phyloP scores from a whole-genome alignment of 2,888 invertebrate genomes.

The Sthenelais limicola region DNA sequence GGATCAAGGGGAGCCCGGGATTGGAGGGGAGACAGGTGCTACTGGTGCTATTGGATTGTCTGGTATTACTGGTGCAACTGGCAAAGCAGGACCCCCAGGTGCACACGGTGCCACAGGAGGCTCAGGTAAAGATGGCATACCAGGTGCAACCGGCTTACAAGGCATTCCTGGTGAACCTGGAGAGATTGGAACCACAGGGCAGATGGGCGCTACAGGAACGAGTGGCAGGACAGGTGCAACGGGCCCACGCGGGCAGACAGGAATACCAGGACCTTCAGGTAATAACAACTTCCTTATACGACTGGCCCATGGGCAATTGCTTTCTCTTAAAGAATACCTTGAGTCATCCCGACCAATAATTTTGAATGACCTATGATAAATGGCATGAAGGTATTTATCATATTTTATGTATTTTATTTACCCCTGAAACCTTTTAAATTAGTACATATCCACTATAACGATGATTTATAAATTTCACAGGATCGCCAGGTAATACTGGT shows the following conservation, averaged over 20 bases:
- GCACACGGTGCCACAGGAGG: constrained; percentile 6
- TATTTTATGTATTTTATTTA: not conserved
- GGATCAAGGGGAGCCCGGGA: constrained; percentile 21
- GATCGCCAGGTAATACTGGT: no score
- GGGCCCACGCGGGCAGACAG: not conserved
- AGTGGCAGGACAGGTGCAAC: not conserved
- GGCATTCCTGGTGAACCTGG: constrained; percentile 17
- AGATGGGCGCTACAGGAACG: constrained; percentile 33
- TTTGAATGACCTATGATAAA: no score
- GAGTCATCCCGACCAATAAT: no score
- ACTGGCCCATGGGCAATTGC: no score
- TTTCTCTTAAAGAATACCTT: no score
- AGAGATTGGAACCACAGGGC: constrained; percentile 1
- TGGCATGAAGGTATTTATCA: no score
- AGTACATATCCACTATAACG: no score
- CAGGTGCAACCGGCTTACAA: not conserved
- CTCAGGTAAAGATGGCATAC: constrained; percentile 5
- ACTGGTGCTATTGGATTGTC: not conserved
- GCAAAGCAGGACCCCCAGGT: constrained; percentile 5
- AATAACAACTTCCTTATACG: not conserved
- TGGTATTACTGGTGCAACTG: constrained; percentile 3
- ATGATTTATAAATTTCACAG: no score
- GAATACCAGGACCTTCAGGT: not conserved
- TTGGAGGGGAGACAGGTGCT: constrained; percentile 1
- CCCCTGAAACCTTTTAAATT: no score